Conservation (phyloP, 2,888 invertebrate genomes). For the Erebia epiphron region DNA sequence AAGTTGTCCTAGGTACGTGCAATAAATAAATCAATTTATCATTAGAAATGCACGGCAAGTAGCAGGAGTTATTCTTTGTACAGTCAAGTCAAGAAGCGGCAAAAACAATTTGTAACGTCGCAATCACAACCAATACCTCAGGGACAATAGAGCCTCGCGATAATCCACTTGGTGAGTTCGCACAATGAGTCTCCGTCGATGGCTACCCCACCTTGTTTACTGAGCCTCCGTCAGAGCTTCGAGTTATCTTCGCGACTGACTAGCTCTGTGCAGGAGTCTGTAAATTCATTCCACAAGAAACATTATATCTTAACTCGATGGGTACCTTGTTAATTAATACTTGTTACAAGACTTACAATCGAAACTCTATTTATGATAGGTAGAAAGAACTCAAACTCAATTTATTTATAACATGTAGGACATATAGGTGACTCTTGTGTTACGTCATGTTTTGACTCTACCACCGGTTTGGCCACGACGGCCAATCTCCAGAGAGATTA, state of each 20-base stretch:
- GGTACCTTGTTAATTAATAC: not conserved
- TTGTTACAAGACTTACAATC: too few species aligned
- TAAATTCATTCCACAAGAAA: not conserved
- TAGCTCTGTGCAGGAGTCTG: conserved; percentile 5
- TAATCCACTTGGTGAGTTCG: not conserved
- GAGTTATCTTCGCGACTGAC: conserved; percentile 2
- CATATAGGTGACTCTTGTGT: too few species aligned
- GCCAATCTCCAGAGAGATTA: too few species aligned
- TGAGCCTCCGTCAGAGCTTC: not conserved
- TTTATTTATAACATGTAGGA: too few species aligned
- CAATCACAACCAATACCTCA: not conserved
- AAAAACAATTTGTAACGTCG: not conserved
- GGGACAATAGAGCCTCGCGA: not conserved
- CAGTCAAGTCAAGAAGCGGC: not conserved
- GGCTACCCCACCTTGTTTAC: not conserved
- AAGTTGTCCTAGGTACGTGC: too few species aligned
- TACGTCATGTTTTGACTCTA: too few species aligned
- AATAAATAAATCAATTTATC: too few species aligned
- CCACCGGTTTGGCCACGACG: too few species aligned
- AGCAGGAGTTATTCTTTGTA: not conserved
- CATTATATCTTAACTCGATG: not conserved
- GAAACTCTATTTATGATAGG: too few species aligned
- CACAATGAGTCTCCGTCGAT: conserved; percentile 6
- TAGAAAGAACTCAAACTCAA: too few species aligned
- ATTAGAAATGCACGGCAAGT: too few species aligned